A percentile compares a stretch with the other conserved stretches of the same genome.
Evolutionary conservation across 2,888 invertebrate species (phyloP).

Genomic region (Noctua janthina): DNA sequence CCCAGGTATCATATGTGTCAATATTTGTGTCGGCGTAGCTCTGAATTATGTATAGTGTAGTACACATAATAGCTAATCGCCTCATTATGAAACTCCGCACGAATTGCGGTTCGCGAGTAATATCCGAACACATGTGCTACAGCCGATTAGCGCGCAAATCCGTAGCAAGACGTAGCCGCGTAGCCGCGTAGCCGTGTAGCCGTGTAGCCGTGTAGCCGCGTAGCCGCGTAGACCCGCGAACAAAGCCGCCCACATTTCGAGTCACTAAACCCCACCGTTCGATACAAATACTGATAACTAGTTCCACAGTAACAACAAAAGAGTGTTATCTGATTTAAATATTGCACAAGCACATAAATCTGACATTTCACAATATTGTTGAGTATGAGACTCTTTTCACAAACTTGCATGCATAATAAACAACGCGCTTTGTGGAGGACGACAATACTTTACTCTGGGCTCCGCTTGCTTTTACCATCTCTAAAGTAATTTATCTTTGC

Average conservation of each 20-base stretch:
- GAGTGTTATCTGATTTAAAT: slow-evolving; percentile 35
- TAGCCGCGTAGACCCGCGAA: slow-evolving; percentile 40
- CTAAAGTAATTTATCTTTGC: slow-evolving; percentile 43
- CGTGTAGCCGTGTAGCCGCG: slow-evolving; percentile 26
- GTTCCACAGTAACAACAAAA: slow-evolving; percentile 19
- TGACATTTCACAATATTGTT: slow-evolving; percentile 25
- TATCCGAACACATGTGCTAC: slow-evolving; percentile 55
- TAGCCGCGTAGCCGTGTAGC: slow-evolving; percentile 27
- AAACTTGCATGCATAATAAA: slow-evolving; percentile 57
- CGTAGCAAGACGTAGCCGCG: slow-evolving; percentile 46
- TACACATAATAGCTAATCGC: slow-evolving; percentile 56
- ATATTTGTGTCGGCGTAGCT: background rate
- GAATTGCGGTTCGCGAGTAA: slow-evolving; percentile 57
- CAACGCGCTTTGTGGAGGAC: slow-evolving; percentile 44
- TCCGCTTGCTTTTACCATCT: slow-evolving; percentile 21
- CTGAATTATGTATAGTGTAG: background rate
- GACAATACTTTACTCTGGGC: slow-evolving; percentile 38
- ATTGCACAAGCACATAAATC: slow-evolving; percentile 29
- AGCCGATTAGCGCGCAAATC: slow-evolving; percentile 55
- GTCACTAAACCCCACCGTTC: slow-evolving; percentile 42
- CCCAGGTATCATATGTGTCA: background rate
- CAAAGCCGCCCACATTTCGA: slow-evolving; percentile 44
- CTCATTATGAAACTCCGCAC: slow-evolving; percentile 64
- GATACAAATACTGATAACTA: slow-evolving; percentile 34
- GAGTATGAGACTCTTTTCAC: slow-evolving; percentile 41